phyloP scores from a whole-genome alignment of 30 jellyfish, hydroid and myxozoan species.

The Morbakka virulenta region DNA sequence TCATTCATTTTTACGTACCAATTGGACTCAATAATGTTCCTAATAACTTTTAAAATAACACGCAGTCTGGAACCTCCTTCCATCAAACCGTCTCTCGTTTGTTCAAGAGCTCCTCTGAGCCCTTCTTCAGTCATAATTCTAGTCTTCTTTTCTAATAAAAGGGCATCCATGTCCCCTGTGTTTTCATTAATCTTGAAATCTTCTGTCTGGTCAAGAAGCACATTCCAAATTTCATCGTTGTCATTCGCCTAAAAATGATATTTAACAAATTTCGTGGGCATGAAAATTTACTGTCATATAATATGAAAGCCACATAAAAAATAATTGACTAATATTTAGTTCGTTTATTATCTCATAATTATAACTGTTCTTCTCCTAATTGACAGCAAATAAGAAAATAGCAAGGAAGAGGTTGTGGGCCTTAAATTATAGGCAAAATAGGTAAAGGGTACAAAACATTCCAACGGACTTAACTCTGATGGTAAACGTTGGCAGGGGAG shows the following conservation, averaged over 20 bases:
- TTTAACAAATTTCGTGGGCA: too few relatives aligned
- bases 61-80: conserved; percentile 94
- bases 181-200: conserved; percentile 23
- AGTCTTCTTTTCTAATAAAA: conserved; percentile 29
- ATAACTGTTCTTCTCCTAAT: too few relatives aligned
- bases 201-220: conserved; percentile 56
- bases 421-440: too few relatives aligned
- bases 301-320: too few relatives aligned
- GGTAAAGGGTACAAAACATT: too few relatives aligned
- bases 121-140: not conserved
- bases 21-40: conserved; percentile 58
- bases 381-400: too few relatives aligned
- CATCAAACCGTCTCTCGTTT: conserved; percentile 28
- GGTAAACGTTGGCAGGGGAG: too few relatives aligned
- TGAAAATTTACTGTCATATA: too few relatives aligned
- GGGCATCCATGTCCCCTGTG: conserved; percentile 34
- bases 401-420: too few relatives aligned
- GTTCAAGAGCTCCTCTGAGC: not conserved
- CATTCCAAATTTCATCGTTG: conserved; percentile 66
- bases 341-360: too few relatives aligned
- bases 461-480: too few relatives aligned
- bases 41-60: conserved; percentile 27
- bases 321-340: too few relatives aligned
- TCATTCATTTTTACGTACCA: conserved; percentile 24
- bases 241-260: conserved; percentile 27